phyloP scores from a whole-genome alignment of 2,797 vertebrate genomes.

The Micrastur ruficollis region DNA sequence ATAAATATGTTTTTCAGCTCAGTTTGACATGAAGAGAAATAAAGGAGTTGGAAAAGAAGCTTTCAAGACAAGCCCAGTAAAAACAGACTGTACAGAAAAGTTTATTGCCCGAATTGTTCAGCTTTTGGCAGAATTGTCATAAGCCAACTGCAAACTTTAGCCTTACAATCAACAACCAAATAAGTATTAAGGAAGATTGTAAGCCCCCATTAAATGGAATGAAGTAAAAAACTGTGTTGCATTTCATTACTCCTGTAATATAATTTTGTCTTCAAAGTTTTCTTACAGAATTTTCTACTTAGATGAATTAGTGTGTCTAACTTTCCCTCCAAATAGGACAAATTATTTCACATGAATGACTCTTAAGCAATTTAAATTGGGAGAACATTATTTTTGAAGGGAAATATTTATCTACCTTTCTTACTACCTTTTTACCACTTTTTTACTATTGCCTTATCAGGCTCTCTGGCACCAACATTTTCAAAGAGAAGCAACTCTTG shows the following conservation, averaged over 20 bases:
- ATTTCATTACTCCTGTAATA: slow-evolving; percentile 18
- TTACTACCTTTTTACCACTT: not conserved
- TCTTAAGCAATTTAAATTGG: not conserved
- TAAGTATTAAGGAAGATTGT: slow-evolving; percentile 32
- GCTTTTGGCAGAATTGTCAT: slow-evolving; percentile 41
- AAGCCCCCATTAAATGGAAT: slow-evolving; percentile 32
- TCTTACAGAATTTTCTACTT: not conserved
- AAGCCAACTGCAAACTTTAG: slow-evolving; percentile 37
- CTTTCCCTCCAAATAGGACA: not conserved
- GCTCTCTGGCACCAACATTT: not conserved
- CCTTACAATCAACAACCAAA: slow-evolving; percentile 2
- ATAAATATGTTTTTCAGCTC: not conserved
- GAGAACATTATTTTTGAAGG: not conserved
- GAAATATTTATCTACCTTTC: not conserved
- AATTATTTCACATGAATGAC: not conserved
- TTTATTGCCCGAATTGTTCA: slow-evolving; percentile 41
- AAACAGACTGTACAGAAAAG: slow-evolving; percentile 32
- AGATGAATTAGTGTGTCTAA: not conserved
- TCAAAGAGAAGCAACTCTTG: not conserved
- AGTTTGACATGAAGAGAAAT: not conserved
- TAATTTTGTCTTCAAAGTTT: not conserved
- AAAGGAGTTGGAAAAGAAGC: not conserved
- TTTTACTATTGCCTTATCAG: not conserved
- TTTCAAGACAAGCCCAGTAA: slow-evolving; percentile 9
- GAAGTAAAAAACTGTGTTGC: slow-evolving; percentile 35